A percentile compares a stretch with the other conserved stretches of the same genome.
Evolutionary conservation across 1,140 invertebrate genomes (phyloP).

Genomic region (Acyrthosiphon pisum): DNA sequence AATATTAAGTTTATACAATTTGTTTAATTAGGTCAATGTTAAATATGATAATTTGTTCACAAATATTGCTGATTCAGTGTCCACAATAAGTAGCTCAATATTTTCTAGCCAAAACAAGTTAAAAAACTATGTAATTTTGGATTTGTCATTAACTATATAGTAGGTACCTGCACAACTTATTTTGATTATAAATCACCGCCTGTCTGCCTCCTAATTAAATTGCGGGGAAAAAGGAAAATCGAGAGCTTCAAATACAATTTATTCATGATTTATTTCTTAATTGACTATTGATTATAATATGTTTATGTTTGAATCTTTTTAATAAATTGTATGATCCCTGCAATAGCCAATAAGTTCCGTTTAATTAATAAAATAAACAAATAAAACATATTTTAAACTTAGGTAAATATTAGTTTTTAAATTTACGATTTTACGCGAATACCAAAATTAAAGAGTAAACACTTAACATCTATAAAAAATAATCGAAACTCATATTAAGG

Average conservation of each 20-base stretch:
- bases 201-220: too few species aligned
- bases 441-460: background rate
- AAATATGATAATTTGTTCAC: background rate
- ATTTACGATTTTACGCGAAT: background rate
- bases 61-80: background rate
- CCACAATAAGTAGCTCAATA: background rate
- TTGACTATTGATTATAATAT: background rate
- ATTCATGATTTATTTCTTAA: background rate
- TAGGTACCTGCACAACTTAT: background rate
- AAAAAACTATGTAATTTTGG: background rate
- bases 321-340: background rate
- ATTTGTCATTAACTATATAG: background rate
- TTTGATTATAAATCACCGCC: background rate
- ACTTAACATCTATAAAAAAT: background rate
- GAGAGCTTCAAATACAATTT: background rate
- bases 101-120: background rate
- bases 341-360: background rate
- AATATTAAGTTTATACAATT: background rate
- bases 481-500: background rate
- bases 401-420: background rate
- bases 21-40: background rate
- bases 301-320: background rate
- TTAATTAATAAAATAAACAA: background rate
- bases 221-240: background rate
- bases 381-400: background rate